Evolutionary conservation across 2,888 invertebrate genomes (phyloP), one percentile per base, ranked within the genome.

Genomic region (Ochropleura leucogaster): DNA sequence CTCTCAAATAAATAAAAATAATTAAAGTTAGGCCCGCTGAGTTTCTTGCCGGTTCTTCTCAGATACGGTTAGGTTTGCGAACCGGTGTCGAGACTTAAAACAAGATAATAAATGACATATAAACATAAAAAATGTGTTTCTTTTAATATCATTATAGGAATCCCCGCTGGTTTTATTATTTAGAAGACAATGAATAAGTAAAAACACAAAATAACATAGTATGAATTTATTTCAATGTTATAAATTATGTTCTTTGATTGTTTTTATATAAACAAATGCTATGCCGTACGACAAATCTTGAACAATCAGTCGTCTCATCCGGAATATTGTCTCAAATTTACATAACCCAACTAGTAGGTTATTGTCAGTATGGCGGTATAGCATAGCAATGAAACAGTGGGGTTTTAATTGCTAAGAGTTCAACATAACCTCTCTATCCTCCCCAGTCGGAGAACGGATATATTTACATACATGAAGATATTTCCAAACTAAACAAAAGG

Each of bases 21-120:
- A 74, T 70, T 70, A 16, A 60, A 64, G 20, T 6, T 59, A 78
- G 77, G 66, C 72, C 82, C 80, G 57, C 73, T 85, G 82, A 82
- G 85, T 85, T 85, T 85, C 85, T 84, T 80, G 85, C 74, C 83
- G 80, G 68, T 68, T 84, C 84, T 85, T 84, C 82, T 85, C 83
- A 75, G 80, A 55, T 9, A 69, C n/a, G 80, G 47, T 74, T 81
- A 85, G 82, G 72, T 10, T 85, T 85, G 60, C 80, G 77, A 84
- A 82, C 72, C 77, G 83, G 80, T 68, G 84, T 84, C 68, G 44
- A 79, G 10, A 63, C 57, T 44, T 40, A n/a, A 77, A 72, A 62
- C 9, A 51, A 57, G 5, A 53, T 12, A 82, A 71, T 82, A 82
- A 79, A 82, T 55, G 7, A 49, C 3, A 10, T 79, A 60, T 12